phyloP scores from a whole-genome alignment of 2,888 invertebrate species.

The Acronicta aceris region DNA sequence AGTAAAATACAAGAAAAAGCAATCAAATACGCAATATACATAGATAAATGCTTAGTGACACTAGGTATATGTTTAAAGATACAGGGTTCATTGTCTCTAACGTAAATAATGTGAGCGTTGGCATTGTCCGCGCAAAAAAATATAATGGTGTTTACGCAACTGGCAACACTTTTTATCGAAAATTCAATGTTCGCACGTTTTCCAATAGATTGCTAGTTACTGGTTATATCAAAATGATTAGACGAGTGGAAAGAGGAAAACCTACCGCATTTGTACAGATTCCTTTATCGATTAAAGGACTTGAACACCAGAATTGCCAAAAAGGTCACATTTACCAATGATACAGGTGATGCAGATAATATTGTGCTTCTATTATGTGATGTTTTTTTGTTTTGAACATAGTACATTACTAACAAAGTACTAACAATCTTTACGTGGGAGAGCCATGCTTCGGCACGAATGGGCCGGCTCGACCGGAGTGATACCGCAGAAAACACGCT shows the following conservation, averaged over 20 bases:
- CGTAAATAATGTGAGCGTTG: conserved; percentile 50
- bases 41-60: not conserved
- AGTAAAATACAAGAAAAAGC: conserved; percentile 21
- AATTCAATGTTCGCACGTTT: conserved; percentile 53
- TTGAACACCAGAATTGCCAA: too few species aligned
- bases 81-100: conserved; percentile 53
- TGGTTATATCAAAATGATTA: not conserved
- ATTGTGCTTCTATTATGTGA: too few species aligned
- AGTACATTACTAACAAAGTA: too few species aligned
- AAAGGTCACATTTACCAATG: too few species aligned
- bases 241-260: not conserved
- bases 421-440: too few species aligned
- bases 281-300: too few species aligned
- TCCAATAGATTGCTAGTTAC: conserved; percentile 14
- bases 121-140: conserved; percentile 48
- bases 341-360: too few species aligned
- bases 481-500: too few species aligned
- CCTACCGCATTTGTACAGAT: not conserved
- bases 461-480: too few species aligned
- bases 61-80: conserved; percentile 13
- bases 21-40: conserved; percentile 14
- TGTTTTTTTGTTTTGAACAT: too few species aligned
- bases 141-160: conserved; percentile 57
- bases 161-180: conserved; percentile 56
- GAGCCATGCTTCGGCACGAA: too few species aligned